Evolutionary conservation across 2,888 invertebrate genomes (phyloP).

Genomic region (Sinhomidia bicolor): DNA sequence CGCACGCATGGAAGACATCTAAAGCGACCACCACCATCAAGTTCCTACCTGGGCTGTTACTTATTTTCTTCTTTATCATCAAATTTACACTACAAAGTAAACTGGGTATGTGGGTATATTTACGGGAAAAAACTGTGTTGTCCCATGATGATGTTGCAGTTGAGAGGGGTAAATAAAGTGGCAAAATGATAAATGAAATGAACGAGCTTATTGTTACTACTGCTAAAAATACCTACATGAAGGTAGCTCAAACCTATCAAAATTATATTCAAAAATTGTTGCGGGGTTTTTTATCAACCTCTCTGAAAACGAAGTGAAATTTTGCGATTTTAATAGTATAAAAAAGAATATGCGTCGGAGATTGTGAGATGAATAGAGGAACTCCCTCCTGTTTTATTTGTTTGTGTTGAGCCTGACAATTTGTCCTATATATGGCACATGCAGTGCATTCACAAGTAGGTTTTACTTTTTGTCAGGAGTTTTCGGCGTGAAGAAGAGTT

Average conservation of each 20-base stretch:
- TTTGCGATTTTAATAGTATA: not conserved
- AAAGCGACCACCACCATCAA: not conserved
- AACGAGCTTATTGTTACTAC: not conserved
- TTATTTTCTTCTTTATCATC: not conserved
- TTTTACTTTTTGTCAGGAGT: not conserved
- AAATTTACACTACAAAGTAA: not conserved
- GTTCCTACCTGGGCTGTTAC: not conserved
- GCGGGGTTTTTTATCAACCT: conserved; percentile 1
- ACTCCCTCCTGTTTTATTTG: not conserved
- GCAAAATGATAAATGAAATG: conserved; percentile 46
- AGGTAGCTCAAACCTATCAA: too few relatives aligned
- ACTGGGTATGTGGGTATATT: not conserved
- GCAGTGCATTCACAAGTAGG: not conserved
- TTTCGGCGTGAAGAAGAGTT: not conserved
- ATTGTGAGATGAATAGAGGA: not conserved
- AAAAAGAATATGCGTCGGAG: not conserved
- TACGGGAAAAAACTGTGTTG: not conserved
- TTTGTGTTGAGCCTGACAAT: not conserved
- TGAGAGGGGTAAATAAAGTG: conserved; percentile 33
- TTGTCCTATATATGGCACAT: too few relatives aligned
- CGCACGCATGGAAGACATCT: not conserved
- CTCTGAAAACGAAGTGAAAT: not conserved
- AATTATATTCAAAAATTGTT: too few relatives aligned
- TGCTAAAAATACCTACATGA: conserved; percentile 1
- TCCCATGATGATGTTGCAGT: conserved; percentile 27